phyloP scores from a whole-genome alignment of 2,888 invertebrate genomes.

The Perizoma flavofasciatum region DNA sequence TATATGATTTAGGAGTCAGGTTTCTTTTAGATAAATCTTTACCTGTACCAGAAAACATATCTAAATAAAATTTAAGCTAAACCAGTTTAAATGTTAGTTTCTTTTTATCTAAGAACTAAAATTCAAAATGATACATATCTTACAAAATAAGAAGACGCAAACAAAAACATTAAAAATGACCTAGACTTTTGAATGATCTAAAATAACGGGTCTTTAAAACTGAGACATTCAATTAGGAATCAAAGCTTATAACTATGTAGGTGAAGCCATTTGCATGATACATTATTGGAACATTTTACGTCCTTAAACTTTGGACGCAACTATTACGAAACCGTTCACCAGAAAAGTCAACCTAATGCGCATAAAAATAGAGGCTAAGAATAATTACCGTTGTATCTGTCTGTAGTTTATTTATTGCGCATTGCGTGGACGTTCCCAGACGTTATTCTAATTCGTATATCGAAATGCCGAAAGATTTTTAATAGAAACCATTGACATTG shows the following conservation, averaged over 20 bases:
- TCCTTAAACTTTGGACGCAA: conserved; percentile 70
- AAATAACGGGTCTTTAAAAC: conserved; percentile 13
- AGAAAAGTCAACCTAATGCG: conserved; percentile 47
- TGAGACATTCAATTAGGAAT: conserved; percentile 8
- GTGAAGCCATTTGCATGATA: conserved; percentile 42
- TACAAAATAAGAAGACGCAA: conserved; percentile 6
- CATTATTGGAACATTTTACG: conserved; percentile 43
- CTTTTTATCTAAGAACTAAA: neutral
- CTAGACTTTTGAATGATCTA: conserved; percentile 23
- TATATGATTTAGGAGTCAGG: no score
- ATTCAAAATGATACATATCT: conserved; percentile 8
- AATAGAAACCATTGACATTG: conserved; percentile 81
- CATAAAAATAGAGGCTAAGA: conserved; percentile 38
- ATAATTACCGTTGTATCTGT: conserved; percentile 46
- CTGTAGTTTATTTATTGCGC: conserved; percentile 73
- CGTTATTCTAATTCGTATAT: conserved; percentile 77
- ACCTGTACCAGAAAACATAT: no score
- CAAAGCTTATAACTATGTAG: conserved; percentile 14
- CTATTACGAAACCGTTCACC: conserved; percentile 54
- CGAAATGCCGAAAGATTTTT: conserved; percentile 75
- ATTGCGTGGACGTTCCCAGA: conserved; percentile 75
- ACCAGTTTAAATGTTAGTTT: neutral
- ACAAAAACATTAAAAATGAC: conserved; percentile 22
- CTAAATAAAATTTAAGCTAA: neutral
- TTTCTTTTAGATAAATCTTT: no score